Evolutionary conservation across 2,113 vertebrate species (phyloP), one percentile per base, ranked within the genome.

Genomic region (Oxyruncus cristatus): DNA sequence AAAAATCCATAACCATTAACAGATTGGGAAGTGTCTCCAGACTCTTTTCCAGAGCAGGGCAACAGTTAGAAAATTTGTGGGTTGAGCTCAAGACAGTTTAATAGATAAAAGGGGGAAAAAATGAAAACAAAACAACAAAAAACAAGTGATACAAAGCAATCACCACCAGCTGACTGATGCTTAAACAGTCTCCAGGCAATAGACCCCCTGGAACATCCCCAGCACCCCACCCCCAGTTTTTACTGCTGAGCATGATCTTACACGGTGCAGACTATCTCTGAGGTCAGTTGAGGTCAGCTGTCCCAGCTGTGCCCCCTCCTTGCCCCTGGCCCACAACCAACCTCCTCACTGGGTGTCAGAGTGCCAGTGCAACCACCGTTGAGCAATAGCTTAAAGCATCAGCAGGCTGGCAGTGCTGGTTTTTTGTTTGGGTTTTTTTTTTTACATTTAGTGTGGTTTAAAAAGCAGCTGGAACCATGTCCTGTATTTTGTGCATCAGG

Each of bases 361-460:
- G 42, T 0, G 26, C 71, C 58, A 1, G 1, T 3, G 41, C 28
- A 35, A 50, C 10, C 27, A 10, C 55, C 26, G 42, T 4, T n/a
- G 52, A 71, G 59, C 46, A 41, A 46, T 1, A 65, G 50, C 44
- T 32, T 32, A 15, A 49, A 71, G 21, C 63, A 50, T 3, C 1
- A 0, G 53, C 0, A 1, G 2, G 8, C 70, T 27, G 66, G 52
- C 37, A 35, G 33, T 0, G 0, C 68, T 49, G n/a, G n/a, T n/a
- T n/a, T n/a, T n/a, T n/a, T n/a, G n/a, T n/a, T n/a, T n/a, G 32
- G 3, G 44, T 27, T 24, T 8, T n/a, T 49, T 49, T 47, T 5
- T 55, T 56, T 82, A 44, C 74, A 78, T 75, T 65, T 23, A 67
- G 28, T 55, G 81, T 74, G 21, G n/a, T 81, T 87, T 86, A 58